A percentile compares a stretch with the other conserved stretches of the same genome.
These are phyloP conservation scores for Thymelicus sylvestris DNA, from an alignment of 2,888 invertebrate species.

Conservation along the genomic window DNA sequence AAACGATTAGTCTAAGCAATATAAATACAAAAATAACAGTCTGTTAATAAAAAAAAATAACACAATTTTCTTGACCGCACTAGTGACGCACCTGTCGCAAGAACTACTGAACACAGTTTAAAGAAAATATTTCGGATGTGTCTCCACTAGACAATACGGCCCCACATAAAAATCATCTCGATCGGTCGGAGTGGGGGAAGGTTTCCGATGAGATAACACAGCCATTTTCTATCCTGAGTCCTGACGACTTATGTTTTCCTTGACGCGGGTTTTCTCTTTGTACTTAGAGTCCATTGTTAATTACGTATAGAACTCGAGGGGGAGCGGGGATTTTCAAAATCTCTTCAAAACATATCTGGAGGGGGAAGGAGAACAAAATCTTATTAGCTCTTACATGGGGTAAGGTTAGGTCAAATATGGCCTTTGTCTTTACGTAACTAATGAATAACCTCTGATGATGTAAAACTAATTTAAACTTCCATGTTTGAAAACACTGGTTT, in stretches of 20 bases:
- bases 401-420: too few relatives aligned
- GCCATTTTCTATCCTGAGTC: slow-evolving; percentile 7
- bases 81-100: slow-evolving; percentile 28
- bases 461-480: too few relatives aligned
- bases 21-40: too few relatives aligned
- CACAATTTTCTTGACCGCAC: slow-evolving; percentile 18
- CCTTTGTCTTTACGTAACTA: too few relatives aligned
- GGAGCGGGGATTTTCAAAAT: too few relatives aligned
- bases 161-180: slow-evolving; percentile 39
- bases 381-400: too few relatives aligned
- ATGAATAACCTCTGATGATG: too few relatives aligned
- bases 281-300: too few relatives aligned
- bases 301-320: too few relatives aligned
- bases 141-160: slow-evolving; percentile 45
- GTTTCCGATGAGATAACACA: slow-evolving; percentile 40
- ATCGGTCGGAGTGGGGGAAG: slow-evolving; percentile 47
- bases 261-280: neutral
- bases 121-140: slow-evolving; percentile 46
- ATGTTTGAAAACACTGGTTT: too few relatives aligned
- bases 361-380: too few relatives aligned
- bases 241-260: slow-evolving; percentile 29
- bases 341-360: too few relatives aligned
- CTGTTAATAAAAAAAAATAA: neutral
- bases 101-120: slow-evolving; percentile 46
- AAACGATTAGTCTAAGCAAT: neutral